Evolutionary conservation across 2,113 vertebrate genomes (phyloP), one percentile per base, ranked within the genome.

Genomic region (Pteropus alecto): DNA sequence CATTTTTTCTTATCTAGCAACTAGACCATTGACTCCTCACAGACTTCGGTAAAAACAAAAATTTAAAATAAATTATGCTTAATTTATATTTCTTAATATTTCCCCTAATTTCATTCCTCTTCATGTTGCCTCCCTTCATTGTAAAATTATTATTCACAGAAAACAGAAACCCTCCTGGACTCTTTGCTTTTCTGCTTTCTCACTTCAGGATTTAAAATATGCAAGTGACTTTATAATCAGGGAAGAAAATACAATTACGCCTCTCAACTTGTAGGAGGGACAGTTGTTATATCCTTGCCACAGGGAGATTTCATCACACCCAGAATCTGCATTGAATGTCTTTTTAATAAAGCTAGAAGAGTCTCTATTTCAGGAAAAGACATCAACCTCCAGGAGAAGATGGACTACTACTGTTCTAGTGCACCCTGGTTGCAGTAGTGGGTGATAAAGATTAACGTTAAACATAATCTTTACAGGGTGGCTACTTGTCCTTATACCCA

Each of bases 131-230:
- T 96, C 98, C 93, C 91, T 96, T 98, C 95, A 51, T 96, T 97
- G 19, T 87, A 93, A 97, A 96, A 93, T 97, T 98, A 98, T 97
- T 98, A 98, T 97, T 98, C 98, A 96, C 88, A 93, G 94, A 97
- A 98, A 98, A 97, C 90, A 93, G 97, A 98, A 98, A 97, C 90
- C 96, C 96, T 97, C 96, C 65, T 68, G 65, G 88, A 95, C 70
- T 93, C 90, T 48, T 48, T 94, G 74, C 90, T 97, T 97, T 97
- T 93, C 86, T 97, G 74, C 51, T 97, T 97, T 98, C 97, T 96
- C 96, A 97, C 97, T 97, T 97, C 68, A 96, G 35, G 56, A 93
- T 88, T 98, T 95, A 98, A 98, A 98, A 97, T 92, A 98, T 94
- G 96, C 94, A 96, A 93, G 82, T 76, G 98, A 97, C 83, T 97